Evolutionary conservation across 2,888 invertebrate species (phyloP), one percentile per base, ranked within the genome.

Genomic region (Acrocera orbiculus): DNA sequence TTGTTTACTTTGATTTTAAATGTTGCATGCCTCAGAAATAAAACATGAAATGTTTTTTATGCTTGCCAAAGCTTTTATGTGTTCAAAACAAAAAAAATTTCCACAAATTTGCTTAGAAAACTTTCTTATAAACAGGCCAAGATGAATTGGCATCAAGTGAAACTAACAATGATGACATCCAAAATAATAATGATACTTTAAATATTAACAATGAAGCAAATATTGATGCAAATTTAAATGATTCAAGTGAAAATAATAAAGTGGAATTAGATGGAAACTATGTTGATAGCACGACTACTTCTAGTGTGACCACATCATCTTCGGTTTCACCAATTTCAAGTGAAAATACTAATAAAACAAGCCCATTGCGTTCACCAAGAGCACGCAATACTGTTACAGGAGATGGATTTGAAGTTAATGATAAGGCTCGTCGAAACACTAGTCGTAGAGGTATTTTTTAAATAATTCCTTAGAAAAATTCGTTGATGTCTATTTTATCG

Each of bases 321-420:
- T 24, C 28, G 15, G 23, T 24, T 10, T 34, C 34, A 25, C 29
- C 29, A 17, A 23, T 16, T 13, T 22, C 27, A 11, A 27, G 27
- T 8, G 11, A 14, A 22, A 20, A 22, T 14, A 27, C 33, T 10
- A 27, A 24, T 31, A 15, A 13, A n/a, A 34, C 20, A 22, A 16
- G 11, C 13, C n/a, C 16, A n/a, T n/a, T n/a, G n/a, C n/a, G n/a
- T n/a, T n/a, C n/a, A 22, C n/a, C 22, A 22, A 9, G 10, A 16
- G 24, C 23, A 31, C 50, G 52, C 13, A 55, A 52, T 47, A 48
- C 52, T 6, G 51, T 51, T n/a, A 52, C 49, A 16, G 49, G 50
- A 17, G 38, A 46, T 31, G 51, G 51, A 32, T 38, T 53, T 26
- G 47, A 44, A 34, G 45, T 39, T 16, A 45, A 47, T 39, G 45